These are phyloP conservation scores for Thumatha senex DNA, from an alignment of 2,888 invertebrate genomes.

Conservation along the genomic window DNA sequence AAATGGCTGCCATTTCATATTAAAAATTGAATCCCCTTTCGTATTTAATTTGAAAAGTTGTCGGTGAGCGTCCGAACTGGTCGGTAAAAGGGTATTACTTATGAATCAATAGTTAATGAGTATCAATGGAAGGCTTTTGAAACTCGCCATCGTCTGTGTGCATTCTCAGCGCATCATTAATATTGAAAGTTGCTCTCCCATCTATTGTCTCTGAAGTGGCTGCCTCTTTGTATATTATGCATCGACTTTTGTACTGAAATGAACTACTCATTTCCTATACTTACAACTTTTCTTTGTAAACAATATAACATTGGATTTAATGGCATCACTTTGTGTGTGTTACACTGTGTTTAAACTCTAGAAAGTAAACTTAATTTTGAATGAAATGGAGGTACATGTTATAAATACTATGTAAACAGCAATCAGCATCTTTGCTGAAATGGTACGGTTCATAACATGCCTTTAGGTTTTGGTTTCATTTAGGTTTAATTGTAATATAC, in stretches of 20 bases:
- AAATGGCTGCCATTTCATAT: constrained; percentile 43
- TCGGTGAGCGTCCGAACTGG: constrained; percentile 54
- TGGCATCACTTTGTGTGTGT: constrained; percentile 24
- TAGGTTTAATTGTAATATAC: constrained; percentile 39
- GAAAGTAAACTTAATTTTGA: constrained; percentile 21
- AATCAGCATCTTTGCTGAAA: constrained; percentile 26
- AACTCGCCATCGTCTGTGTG: constrained; percentile 70
- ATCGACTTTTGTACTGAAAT: constrained; percentile 60
- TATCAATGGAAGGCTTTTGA: constrained; percentile 78
- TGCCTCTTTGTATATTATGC: constrained; percentile 73
- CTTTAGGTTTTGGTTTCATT: constrained; percentile 31
- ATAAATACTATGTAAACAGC: constrained; percentile 22
- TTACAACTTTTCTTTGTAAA: constrained; percentile 62
- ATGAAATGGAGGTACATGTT: constrained; percentile 23
- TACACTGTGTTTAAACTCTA: constrained; percentile 8
- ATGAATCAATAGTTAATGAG: constrained; percentile 83
- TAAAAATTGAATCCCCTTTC: constrained; percentile 61
- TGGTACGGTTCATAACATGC: constrained; percentile 19
- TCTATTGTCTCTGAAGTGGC: constrained; percentile 75
- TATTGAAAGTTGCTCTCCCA: constrained; percentile 75
- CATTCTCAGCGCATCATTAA: constrained; percentile 80
- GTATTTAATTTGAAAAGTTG: constrained; percentile 77
- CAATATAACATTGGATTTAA: constrained; percentile 51
- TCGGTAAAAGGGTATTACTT: constrained; percentile 80
- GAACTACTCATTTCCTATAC: constrained; percentile 75